A percentile compares a stretch with the other conserved stretches of the same genome.
Conservation (phyloP, 2,113 vertebrate species). For the Glareola pratincola region DNA sequence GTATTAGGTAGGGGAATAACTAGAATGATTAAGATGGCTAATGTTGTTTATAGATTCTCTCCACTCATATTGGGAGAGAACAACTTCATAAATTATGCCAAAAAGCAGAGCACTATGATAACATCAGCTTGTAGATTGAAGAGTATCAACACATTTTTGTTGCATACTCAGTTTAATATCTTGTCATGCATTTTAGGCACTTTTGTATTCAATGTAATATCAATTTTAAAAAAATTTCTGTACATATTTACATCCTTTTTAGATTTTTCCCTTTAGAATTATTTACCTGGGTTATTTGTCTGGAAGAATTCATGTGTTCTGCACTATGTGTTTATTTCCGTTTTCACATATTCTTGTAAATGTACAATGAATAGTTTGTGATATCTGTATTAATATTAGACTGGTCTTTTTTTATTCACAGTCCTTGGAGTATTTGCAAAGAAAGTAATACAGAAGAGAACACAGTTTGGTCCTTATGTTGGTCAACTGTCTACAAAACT, state of each 20-base stretch:
- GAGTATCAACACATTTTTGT: neutral
- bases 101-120: neutral
- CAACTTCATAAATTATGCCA: neutral
- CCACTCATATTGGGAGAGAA: neutral
- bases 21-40: neutral
- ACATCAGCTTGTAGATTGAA: neutral
- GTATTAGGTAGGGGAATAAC: neutral
- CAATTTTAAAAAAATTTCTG: neutral
- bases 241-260: neutral
- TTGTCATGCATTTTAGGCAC: neutral
- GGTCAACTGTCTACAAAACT: slow-evolving; percentile 62
- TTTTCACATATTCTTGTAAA: neutral
- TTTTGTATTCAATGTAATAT: neutral
- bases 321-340: neutral
- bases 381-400: neutral
- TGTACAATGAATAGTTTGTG: neutral
- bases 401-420: slow-evolving; percentile 19
- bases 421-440: slow-evolving; percentile 67
- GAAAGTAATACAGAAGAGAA: slow-evolving; percentile 68
- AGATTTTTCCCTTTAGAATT: neutral
- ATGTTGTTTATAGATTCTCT: neutral
- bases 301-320: neutral
- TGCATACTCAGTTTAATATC: neutral
- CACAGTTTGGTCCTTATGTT: slow-evolving; percentile 66
- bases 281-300: neutral